Conservation (phyloP, 2,888 invertebrate genomes). For the Drosophila paranaensis region DNA sequence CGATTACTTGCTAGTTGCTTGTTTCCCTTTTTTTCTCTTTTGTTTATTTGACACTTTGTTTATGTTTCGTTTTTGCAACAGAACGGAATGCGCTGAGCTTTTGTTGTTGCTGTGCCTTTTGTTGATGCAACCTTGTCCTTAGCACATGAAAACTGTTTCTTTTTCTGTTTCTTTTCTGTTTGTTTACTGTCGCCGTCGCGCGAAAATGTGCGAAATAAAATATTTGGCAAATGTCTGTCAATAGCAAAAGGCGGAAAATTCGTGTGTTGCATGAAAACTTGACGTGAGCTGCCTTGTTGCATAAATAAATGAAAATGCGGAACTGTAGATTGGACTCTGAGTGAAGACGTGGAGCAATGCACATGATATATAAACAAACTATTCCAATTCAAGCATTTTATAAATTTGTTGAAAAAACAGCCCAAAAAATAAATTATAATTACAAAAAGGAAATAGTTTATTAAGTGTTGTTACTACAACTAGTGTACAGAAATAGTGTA, state of each 20-base stretch:
- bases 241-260: not conserved
- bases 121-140: conserved; percentile 68
- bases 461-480: too few species aligned
- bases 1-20: not conserved
- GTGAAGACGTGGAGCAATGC: too few species aligned
- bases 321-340: not conserved
- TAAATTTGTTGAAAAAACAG: too few species aligned
- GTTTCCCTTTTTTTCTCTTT: conserved; percentile 21
- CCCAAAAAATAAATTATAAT: too few species aligned
- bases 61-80: conserved; percentile 64
- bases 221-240: conserved; percentile 50
- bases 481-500: too few species aligned
- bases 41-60: conserved; percentile 65
- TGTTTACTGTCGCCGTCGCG: conserved; percentile 44
- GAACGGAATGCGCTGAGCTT: conserved; percentile 58
- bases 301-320: conserved; percentile 38
- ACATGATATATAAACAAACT: too few species aligned
- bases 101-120: conserved; percentile 20
- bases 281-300: conserved; percentile 46
- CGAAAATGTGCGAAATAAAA: conserved; percentile 48
- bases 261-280: conserved; percentile 46
- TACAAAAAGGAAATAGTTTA: too few species aligned
- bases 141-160: conserved; percentile 58
- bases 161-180: not conserved
- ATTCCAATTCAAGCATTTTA: too few species aligned